Base-by-base conservation (phyloP, 2,888 invertebrate species). In the Geotrupes spiniger region DNA sequence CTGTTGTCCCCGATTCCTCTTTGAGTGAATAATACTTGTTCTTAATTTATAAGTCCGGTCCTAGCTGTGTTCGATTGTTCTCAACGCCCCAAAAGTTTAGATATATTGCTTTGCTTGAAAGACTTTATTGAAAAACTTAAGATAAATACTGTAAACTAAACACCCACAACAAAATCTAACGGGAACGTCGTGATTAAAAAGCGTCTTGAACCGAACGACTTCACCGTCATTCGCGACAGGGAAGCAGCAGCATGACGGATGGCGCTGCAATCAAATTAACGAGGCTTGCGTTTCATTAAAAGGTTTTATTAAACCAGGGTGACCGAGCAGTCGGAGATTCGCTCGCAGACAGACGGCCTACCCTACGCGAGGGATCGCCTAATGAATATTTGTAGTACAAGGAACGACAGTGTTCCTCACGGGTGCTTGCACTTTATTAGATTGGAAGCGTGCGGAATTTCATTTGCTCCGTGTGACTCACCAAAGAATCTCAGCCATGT, bases 311-410 rank as follows among this genome's bases (percentile, higher is more conserved):
- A 70, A 69, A 68, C 59, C 61, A 64, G 68, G 66, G 65, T 59
- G 66, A 57, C 60, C 61, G 53, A 53, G 51, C 57, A 58, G 52
- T 50, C 52, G 57, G 51, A 53, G 53, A 49, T 49, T 52, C 49
- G 52, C 52, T 25, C 41, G 43, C 41, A 51, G 54, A 48, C 47
- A 47, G 39, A 31, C 45, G 49, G 46, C 48, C 49, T 53, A 42
- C 50, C 46, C 47, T 43, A 53, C 40, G 11, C 37, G 53, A 60
- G 61, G 62, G 62, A 58, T 57, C 57, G 55, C 56, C 63, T 69
- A 68, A 69, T 69, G 69, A 69, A 69, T 69, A 69, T 68, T 67
- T 68, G 69, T 68, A 59, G 60, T 63, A 63, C 65, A 63, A 63
- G 64, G 61, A 65, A 62, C 59, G 66, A 63, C 61, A 62, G 63